These are phyloP conservation scores for Neodiprion fabricii DNA, from an alignment of 1,140 invertebrate genomes.

Conservation along the genomic window DNA sequence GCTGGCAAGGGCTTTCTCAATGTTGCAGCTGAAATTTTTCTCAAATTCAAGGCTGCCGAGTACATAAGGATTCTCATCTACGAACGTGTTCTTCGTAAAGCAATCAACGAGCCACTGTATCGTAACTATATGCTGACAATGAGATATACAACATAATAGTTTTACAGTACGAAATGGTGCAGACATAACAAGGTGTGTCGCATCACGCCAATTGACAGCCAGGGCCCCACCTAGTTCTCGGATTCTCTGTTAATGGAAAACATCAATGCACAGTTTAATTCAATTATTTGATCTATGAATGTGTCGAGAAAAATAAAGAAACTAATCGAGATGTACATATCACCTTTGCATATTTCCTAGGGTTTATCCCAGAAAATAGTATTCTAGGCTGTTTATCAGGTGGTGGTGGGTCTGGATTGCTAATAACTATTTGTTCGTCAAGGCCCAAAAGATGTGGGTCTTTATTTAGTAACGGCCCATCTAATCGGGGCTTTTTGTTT, in stretches of 20 bases:
- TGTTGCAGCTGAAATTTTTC: slow-evolving; percentile 76
- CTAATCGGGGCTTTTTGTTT: slow-evolving; percentile 56
- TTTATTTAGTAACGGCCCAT: slow-evolving; percentile 52
- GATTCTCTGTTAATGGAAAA: slow-evolving; percentile 67
- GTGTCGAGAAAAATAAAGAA: slow-evolving; percentile 12
- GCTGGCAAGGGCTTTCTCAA: slow-evolving; percentile 74
- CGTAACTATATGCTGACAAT: slow-evolving; percentile 78
- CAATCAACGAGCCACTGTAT: slow-evolving; percentile 86
- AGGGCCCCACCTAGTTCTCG: slow-evolving; percentile 80
- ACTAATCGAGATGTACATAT: slow-evolving; percentile 10
- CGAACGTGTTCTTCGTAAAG: slow-evolving; percentile 75
- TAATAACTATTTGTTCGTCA: slow-evolving; percentile 55
- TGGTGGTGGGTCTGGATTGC: slow-evolving; percentile 58
- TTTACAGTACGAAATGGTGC: slow-evolving; percentile 83
- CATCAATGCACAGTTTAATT: neutral
- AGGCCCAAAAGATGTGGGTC: slow-evolving; percentile 55
- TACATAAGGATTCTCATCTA: slow-evolving; percentile 74
- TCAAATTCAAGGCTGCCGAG: slow-evolving; percentile 81
- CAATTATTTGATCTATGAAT: neutral
- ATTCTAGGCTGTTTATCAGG: slow-evolving; percentile 59
- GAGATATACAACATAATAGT: slow-evolving; percentile 80
- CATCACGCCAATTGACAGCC: slow-evolving; percentile 72
- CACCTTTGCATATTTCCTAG: slow-evolving; percentile 58
- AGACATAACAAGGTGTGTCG: slow-evolving; percentile 87
- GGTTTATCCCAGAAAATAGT: slow-evolving; percentile 61